Base-by-base conservation (phyloP, 2,113 vertebrate genomes). In the Xyliphius kryptos region DNA sequence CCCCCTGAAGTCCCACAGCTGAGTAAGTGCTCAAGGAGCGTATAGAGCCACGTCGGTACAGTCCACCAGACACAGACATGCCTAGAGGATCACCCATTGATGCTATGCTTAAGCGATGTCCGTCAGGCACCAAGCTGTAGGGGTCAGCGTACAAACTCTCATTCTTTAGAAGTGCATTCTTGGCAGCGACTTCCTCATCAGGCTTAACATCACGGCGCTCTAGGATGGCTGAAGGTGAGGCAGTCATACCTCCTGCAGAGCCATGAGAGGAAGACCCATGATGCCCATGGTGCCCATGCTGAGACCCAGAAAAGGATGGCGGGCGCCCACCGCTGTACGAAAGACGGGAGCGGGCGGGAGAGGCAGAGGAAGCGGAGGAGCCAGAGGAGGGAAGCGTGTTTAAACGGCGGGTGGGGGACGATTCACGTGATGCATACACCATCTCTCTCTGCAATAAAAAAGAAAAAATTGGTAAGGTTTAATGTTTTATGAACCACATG, bases 181-280 rank as follows among this genome's bases (percentile, higher is more conserved):
- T 97, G 50, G 87, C 85, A 1, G 91, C 89, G 76, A 96, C 81
- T 58, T 97, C 96, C 66, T 98, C 96, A 0, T 99, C 96, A 0
- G 96, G 96, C 15, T 98, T 97, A 66, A 99, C 96, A 0, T 99
- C 96, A 0, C 96, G 90, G 12, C 96, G 90, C 66, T 99, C 96
- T 81, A 99, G 85, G 84, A 99, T 99, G 83, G 96, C 93, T 7
- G 95, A 97, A 69, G 96, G 94, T 17, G 94, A 97, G 6, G 93
- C 90, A 0, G 93, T 94, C 17, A 97, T 85, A 1, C 89, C 92
- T 6, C 56, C 68, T 2, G 68, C 85, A n/a, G n/a, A n/a, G 0
- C 61, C 76, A 15, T 93, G 91, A 3, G 87, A 77, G 0, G 89
- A 83, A 11, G 92, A 83, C 0, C 84, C 66, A 51, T 86, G 85